Conservation (phyloP, 2,888 invertebrate genomes). For the Myopa tessellatipennis region DNA sequence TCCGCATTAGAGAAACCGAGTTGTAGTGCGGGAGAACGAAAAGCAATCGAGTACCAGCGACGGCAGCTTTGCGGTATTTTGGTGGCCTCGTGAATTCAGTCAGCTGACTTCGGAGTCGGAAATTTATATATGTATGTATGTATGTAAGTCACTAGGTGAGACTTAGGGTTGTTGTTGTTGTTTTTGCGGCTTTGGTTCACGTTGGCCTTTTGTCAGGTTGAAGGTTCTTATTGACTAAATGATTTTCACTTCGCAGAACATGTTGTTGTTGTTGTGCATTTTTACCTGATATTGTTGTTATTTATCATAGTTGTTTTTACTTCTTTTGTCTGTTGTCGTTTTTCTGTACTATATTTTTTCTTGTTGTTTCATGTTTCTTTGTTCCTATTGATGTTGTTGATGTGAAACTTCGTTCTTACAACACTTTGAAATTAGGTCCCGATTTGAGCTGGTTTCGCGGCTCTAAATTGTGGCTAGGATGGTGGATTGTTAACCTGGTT, state of each 20-base stretch:
- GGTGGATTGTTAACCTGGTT: too few relatives aligned
- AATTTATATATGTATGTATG: not conserved
- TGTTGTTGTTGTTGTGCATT: not conserved
- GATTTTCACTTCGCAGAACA: slow-evolving; percentile 34
- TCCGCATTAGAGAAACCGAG: too few relatives aligned
- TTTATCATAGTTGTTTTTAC: not conserved
- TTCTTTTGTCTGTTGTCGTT: not conserved
- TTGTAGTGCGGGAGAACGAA: too few relatives aligned
- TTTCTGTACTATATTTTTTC: not conserved
- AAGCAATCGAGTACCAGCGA: too few relatives aligned
- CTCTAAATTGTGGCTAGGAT: too few relatives aligned
- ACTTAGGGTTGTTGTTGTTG: not conserved
- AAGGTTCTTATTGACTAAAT: slow-evolving; percentile 29
- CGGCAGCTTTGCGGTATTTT: too few relatives aligned
- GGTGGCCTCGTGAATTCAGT: too few relatives aligned
- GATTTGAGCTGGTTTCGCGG: too few relatives aligned
- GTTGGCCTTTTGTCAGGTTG: slow-evolving; percentile 38
- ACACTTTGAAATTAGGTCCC: too few relatives aligned
- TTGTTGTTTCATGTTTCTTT: not conserved
- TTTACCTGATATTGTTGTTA: not conserved
- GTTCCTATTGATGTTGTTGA: not conserved
- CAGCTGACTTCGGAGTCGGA: not conserved
- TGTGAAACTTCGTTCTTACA: not conserved
- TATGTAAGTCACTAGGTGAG: slow-evolving; percentile 24
- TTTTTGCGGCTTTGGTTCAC: slow-evolving; percentile 30